These are phyloP conservation scores for Mystacornis crossleyi DNA, from an alignment of 2,113 vertebrate genomes.

Conservation along the genomic window DNA sequence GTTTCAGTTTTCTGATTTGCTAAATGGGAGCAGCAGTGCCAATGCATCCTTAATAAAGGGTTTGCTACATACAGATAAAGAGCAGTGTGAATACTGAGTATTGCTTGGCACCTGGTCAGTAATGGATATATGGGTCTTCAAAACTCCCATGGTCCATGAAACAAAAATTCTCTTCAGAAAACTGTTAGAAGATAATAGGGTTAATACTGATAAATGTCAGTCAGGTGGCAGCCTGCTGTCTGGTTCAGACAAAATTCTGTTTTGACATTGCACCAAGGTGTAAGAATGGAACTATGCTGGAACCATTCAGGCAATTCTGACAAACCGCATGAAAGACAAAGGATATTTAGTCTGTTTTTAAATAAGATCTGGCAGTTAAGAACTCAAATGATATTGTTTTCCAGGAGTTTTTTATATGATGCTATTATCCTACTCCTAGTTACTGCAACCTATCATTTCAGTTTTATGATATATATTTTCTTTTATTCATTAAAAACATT, in stretches of 20 bases:
- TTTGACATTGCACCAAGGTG: not conserved
- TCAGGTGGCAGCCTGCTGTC: not conserved
- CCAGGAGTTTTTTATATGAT: not conserved
- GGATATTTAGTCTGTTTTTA: not conserved
- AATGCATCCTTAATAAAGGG: not conserved
- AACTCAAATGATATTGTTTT: not conserved
- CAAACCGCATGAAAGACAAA: not conserved
- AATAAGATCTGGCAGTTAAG: not conserved
- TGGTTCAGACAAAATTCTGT: not conserved
- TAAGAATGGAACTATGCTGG: not conserved
- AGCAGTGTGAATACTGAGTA: not conserved
- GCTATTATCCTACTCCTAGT: not conserved
- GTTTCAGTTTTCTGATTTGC: not conserved
- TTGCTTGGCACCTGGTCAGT: not conserved
- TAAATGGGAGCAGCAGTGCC: not conserved
- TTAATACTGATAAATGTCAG: not conserved
- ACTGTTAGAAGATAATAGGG: not conserved
- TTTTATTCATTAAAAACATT: not conserved
- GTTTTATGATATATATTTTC: not conserved
- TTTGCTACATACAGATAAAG: not conserved
- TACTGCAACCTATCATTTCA: not conserved
- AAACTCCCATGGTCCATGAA: not conserved
- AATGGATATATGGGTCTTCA: not conserved
- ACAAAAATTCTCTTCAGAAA: not conserved
- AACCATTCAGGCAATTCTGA: accelerated